Percentiles rank a stretch among this genome's conserved stretches.
These are phyloP conservation scores for Platycheirus albimanus DNA, from an alignment of 2,888 invertebrate species.

Conservation along the genomic window DNA sequence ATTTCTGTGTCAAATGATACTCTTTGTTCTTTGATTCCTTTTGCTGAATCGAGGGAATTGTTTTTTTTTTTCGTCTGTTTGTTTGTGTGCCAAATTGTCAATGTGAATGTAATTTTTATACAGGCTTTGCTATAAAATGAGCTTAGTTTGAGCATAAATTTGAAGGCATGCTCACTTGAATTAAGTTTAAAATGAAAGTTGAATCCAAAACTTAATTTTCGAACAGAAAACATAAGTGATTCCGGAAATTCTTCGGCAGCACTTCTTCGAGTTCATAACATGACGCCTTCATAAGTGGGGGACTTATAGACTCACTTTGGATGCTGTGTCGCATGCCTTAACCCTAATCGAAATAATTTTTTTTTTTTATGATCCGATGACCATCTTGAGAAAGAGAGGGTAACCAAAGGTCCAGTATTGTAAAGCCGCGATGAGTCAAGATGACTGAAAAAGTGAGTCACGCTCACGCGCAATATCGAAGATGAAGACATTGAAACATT, in stretches of 20 bases:
- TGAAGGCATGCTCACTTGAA: constrained; percentile 2
- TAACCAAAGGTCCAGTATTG: constrained; percentile 9
- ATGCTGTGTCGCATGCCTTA: background rate
- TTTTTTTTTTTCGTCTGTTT: background rate
- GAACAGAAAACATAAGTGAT: constrained; percentile 36
- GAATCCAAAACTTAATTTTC: constrained; percentile 15
- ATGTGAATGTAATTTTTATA: background rate
- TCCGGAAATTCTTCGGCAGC: constrained; percentile 43
- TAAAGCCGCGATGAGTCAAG: constrained; percentile 56
- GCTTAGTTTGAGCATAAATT: background rate
- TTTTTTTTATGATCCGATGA: constrained; percentile 10
- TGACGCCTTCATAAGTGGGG: constrained; percentile 5
- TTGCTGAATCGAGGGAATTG: constrained; percentile 27
- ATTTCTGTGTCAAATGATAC: constrained; percentile 60
- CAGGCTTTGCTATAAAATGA: background rate
- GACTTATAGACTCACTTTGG: background rate
- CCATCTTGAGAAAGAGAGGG: constrained; percentile 30
- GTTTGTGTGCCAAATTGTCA: constrained; percentile 11
- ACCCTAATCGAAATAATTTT: constrained; percentile 17
- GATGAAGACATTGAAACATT: constrained; percentile 19
- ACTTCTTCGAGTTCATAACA: background rate
- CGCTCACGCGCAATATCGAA: background rate
- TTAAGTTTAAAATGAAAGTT: constrained; percentile 58
- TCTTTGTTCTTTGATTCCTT: constrained; percentile 60
- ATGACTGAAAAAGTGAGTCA: constrained; percentile 49